Evolutionary conservation across 2,888 invertebrate genomes (phyloP), one percentile per base, ranked within the genome.

Genomic region (Cryptocephalus moraei): DNA sequence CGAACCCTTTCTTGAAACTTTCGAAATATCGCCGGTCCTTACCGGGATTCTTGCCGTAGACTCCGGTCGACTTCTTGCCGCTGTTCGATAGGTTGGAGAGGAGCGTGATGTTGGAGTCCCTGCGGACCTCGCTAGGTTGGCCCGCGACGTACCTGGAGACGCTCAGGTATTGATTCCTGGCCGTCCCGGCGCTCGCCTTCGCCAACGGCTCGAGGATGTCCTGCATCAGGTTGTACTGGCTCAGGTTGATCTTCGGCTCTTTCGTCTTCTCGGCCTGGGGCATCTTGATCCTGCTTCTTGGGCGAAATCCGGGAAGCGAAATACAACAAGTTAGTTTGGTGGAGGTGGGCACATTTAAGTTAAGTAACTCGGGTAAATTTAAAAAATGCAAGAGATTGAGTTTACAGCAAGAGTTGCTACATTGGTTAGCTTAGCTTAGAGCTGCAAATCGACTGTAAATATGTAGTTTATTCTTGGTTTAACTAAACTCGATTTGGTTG

Each of bases 141-240:
- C 88, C 89, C 51, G 86, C 84, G 56, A 88, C 80, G 69, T 89
- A 90, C 62, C 90, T 78, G 55, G 88, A 81, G 53, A 87, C 82
- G 55, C 81, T 80, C 53, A 90, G 70, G 71, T 90, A 90, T 36
- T 54, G 56, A 59, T 85, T 84, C 57, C 87, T 87, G 3, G 82
- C 83, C 13, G 64, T 67, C 33, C 65, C 66, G 32, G 65, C 67
- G 50, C 64, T 68, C 10, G 66, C 64, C 58, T 70, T 68, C 12
- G 66, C 64, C 50, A 66, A 53, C 2, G 70, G 69, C 49, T 69
- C 69, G 33, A 71, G 54, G 40, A 71, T 63, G 41, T 71, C 71
- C 54, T 71, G 68, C 22, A 22, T 22, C 36, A 73, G 61, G 56
- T 74, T 74, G 52, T 69, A 73, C 48, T 72, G 69, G 53, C 73